Evolutionary conservation across 2,888 invertebrate species (phyloP).

Genomic region (Allolobophora icterica): DNA sequence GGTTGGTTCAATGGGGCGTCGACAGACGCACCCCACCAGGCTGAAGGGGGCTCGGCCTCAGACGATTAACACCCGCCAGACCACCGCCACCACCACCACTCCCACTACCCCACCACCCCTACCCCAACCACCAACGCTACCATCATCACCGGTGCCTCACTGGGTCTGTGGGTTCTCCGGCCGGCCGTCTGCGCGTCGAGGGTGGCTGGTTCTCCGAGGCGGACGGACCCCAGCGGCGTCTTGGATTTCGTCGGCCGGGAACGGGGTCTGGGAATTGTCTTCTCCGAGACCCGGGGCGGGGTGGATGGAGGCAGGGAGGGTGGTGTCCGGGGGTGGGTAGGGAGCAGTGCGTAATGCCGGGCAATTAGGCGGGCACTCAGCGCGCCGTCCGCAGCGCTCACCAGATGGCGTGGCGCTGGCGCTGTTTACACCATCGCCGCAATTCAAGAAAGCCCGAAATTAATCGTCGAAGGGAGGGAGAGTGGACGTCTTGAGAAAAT

Average conservation of each 20-base stretch:
- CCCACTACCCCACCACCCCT: not conserved
- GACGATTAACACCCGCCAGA: slow-evolving; percentile 6
- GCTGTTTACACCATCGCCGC: not conserved
- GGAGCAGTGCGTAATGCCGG: not conserved
- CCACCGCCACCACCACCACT: slow-evolving; percentile 6
- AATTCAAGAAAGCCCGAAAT: not conserved
- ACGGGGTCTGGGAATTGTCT: not conserved
- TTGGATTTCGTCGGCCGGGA: not conserved
- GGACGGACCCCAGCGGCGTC: not conserved
- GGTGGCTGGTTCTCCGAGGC: not conserved
- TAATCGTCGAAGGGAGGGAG: not conserved
- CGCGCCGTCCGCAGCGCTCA: not conserved
- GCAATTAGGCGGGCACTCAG: slow-evolving; percentile 17
- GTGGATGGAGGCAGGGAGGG: not conserved
- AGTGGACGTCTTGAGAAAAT: not conserved
- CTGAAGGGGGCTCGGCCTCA: not conserved
- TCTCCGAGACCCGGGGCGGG: not conserved
- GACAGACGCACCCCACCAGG: not conserved
- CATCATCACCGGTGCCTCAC: not conserved
- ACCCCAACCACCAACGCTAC: too few relatives aligned
- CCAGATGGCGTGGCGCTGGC: not conserved
- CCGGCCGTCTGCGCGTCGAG: not conserved
- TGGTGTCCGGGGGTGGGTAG: not conserved
- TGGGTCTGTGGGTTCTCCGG: not conserved
- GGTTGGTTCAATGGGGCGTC: slow-evolving; percentile 11